Percentiles rank a stretch among this genome's conserved stretches.
Evolutionary conservation across 1,140 invertebrate genomes (phyloP).

Genomic region (Drosophila chauvacae): DNA sequence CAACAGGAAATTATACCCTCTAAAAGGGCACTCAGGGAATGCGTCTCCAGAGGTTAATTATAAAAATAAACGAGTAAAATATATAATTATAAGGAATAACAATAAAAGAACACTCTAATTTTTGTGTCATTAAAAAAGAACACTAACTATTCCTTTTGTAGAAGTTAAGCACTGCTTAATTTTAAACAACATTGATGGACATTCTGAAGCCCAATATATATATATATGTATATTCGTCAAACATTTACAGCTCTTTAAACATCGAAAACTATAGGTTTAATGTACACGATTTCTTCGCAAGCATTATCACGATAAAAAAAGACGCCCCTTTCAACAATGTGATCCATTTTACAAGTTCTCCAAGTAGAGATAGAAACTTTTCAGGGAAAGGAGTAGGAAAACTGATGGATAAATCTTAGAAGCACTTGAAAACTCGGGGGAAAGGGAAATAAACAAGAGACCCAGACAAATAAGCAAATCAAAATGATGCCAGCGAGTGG

Average conservation of each 20-base stretch:
- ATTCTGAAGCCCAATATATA: background rate
- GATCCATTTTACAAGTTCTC: constrained; percentile 23
- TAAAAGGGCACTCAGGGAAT: background rate
- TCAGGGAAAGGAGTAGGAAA: background rate
- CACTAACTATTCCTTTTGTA: background rate
- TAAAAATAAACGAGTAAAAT: background rate
- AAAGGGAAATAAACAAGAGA: constrained; percentile 22
- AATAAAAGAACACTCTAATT: no score
- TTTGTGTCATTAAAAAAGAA: background rate
- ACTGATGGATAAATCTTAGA: constrained; percentile 12
- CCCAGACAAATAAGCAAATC: constrained; percentile 70
- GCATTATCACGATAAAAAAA: constrained; percentile 30
- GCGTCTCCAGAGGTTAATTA: background rate
- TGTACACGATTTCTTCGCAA: background rate
- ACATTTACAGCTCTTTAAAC: background rate
- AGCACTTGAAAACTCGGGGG: constrained; percentile 1
- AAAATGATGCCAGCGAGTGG: constrained; percentile 48
- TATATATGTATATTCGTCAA: background rate
- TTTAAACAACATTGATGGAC: background rate
- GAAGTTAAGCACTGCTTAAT: background rate
- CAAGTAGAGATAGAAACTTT: background rate
- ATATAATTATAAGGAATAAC: background rate
- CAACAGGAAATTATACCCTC: constrained; percentile 30
- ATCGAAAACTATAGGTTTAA: constrained; percentile 13
- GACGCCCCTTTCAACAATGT: constrained; percentile 14